Evolutionary conservation across 2,113 vertebrate species (phyloP), one percentile per base, ranked within the genome.

Genomic region (Thomomys bottae): DNA sequence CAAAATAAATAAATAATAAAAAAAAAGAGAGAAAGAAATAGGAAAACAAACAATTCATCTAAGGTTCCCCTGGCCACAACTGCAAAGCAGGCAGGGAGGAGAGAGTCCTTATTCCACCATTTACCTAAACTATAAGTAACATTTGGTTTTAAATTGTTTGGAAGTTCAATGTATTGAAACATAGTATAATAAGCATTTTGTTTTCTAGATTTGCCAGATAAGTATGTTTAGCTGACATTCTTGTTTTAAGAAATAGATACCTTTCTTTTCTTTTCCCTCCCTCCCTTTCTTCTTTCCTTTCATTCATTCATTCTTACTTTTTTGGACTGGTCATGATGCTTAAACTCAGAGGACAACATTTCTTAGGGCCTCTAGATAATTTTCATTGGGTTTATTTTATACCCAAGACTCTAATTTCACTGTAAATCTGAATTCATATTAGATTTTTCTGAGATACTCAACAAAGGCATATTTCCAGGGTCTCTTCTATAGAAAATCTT

Each of bases 121-220:
- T 28, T 36, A 49, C 18, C 28, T 70, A 90, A 45, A 32, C 23
- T 77, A 38, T 32, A 73, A 84, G 61, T 26, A 79, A n/a, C 68
- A 90, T 71, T 81, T 79, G 38, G 24, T 88, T 84, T 88, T 93
- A n/a, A 73, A 57, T 82, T 73, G 24, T 85, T 88, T 88, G 61
- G 40, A 89, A 88, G 73, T 67, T 73, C 59, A 86, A 66, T 40
- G 86, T 61, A 77, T 4, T 28, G 36, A 78, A 66, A 49, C 26
- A 64, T 91, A 78, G 64, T 4, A 70, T 64, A 71, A 67, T 1
- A 57, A 26, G 34, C 23, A 66, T 40, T 90, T 90, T 57, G 32
- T 78, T 84, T 90, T 75, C 68, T 70, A 79, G 36, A 81, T 42
- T 67, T 80, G 75, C 18, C 63, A 77, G 42, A 36, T 54, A 87